These are phyloP conservation scores for Hipposideros larvatus DNA, from an alignment of 2,797 vertebrate species.

Conservation along the genomic window DNA sequence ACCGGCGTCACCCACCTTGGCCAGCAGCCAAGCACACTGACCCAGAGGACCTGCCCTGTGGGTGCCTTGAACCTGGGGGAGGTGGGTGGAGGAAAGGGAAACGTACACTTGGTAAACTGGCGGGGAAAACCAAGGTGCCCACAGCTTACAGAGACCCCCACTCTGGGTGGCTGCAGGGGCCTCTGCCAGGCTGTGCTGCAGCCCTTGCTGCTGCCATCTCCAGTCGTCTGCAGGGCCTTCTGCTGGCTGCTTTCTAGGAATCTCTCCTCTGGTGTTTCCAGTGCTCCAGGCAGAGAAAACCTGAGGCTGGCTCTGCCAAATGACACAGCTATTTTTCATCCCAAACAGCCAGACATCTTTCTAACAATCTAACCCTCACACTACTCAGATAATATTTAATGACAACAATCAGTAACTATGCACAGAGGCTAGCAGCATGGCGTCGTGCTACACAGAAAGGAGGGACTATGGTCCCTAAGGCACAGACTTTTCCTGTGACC, in stretches of 20 bases:
- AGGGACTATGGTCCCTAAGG: not conserved
- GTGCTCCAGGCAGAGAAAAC: not conserved
- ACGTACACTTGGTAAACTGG: not conserved
- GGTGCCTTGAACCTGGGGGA: not conserved
- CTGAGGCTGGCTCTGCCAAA: no score
- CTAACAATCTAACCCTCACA: not conserved
- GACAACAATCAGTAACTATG: no score
- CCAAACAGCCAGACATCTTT: not conserved
- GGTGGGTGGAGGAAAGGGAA: not conserved
- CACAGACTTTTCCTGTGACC: not conserved
- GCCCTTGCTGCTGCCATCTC: not conserved
- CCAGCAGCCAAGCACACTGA: not conserved
- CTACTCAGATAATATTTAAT: no score
- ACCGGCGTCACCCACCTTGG: not conserved
- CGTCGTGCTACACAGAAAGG: not conserved
- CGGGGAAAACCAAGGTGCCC: not conserved
- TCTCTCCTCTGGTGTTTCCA: not conserved
- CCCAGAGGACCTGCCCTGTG: not conserved
- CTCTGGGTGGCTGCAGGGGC: not conserved
- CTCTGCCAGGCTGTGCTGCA: not conserved
- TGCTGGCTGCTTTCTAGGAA: not conserved
- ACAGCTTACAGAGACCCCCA: not conserved
- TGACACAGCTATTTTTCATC: not conserved
- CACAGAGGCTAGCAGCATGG: accelerated
- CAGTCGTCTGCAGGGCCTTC: not conserved